Evolutionary conservation across 2,113 vertebrate species (phyloP).

Genomic region (Arizona elegans): DNA sequence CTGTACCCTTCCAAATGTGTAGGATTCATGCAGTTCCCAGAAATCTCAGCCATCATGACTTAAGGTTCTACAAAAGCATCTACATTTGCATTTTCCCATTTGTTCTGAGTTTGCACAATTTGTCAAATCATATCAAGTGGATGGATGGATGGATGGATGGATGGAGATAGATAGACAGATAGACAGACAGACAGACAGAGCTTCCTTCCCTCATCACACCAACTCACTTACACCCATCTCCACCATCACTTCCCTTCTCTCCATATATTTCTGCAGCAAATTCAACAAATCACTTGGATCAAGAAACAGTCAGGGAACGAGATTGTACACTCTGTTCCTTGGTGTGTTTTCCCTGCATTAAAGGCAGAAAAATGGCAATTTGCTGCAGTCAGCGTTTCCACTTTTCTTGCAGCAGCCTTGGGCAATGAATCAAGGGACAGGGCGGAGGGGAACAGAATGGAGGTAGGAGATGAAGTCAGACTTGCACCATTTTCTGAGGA

Average conservation of each 20-base stretch:
- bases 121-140: not conserved
- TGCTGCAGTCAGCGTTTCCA: conserved; percentile 21
- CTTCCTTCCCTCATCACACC: not conserved
- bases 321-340: not conserved
- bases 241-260: not conserved
- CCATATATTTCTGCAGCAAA: not conserved
- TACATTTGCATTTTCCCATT: not conserved
- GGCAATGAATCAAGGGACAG: conserved; percentile 18
- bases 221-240: not conserved
- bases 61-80: not conserved
- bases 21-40: not conserved
- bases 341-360: not conserved
- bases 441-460: not conserved
- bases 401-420: not conserved
- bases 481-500: conserved; percentile 11
- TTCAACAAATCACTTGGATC: not conserved
- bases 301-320: not conserved
- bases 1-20: not conserved
- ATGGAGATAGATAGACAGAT: no score
- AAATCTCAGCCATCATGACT: not conserved
- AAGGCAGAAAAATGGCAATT: not conserved
- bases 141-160: not conserved
- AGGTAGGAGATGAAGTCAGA: not conserved
- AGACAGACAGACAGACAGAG: not conserved
- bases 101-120: not conserved